These are phyloP conservation scores for Drosophila dives DNA, from an alignment of 2,888 invertebrate genomes.

Conservation along the genomic window DNA sequence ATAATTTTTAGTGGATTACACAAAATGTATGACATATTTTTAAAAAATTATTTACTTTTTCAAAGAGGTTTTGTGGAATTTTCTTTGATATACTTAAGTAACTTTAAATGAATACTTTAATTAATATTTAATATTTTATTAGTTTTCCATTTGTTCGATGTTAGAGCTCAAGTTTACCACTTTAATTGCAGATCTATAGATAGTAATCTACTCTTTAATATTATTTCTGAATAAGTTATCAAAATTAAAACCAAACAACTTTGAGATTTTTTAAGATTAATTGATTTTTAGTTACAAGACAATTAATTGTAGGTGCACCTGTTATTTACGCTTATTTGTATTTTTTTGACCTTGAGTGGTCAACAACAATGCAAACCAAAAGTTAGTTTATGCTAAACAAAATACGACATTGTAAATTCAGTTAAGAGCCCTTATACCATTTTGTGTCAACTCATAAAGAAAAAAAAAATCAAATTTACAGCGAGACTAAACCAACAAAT, in stretches of 20 bases:
- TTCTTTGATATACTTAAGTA: background rate
- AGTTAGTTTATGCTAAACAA: constrained; percentile 35
- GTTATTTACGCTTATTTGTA: constrained; percentile 8
- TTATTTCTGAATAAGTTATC: background rate
- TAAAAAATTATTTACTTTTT: background rate
- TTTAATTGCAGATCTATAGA: background rate
- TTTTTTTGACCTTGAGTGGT: constrained; percentile 17
- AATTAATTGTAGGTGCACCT: background rate
- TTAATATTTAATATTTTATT: too few relatives aligned
- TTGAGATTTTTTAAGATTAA: too few relatives aligned
- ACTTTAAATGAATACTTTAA: background rate
- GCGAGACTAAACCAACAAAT: constrained; percentile 14
- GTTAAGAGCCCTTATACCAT: constrained; percentile 52
- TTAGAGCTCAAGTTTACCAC: background rate
- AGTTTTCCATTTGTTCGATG: background rate
- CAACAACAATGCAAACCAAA: constrained; percentile 21
- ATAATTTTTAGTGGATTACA: background rate
- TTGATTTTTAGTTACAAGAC: background rate
- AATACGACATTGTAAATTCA: constrained; percentile 21
- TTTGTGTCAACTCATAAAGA: constrained; percentile 50
- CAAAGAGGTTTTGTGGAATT: background rate
- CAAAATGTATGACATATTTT: too few relatives aligned
- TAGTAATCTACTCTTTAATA: background rate
- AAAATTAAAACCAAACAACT: background rate
- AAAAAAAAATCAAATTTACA: constrained; percentile 8